These are phyloP conservation scores for Atethmia centrago DNA, from an alignment of 2,888 invertebrate species.

Conservation along the genomic window DNA sequence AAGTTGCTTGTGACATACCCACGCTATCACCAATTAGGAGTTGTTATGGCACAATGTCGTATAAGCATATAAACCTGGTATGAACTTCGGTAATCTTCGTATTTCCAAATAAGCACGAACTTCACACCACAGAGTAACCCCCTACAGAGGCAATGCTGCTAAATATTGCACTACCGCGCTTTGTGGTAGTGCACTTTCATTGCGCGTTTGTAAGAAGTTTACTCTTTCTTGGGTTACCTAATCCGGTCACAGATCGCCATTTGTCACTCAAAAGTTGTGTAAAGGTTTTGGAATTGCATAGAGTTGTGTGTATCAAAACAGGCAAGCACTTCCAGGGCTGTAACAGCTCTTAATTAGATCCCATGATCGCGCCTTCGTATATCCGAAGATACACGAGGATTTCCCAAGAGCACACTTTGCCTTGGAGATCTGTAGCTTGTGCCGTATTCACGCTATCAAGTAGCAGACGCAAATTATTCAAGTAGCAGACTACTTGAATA, in stretches of 20 bases:
- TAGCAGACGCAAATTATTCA: too few species aligned
- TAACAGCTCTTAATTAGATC: too few species aligned
- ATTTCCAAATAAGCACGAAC: not conserved
- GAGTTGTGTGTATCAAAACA: too few species aligned
- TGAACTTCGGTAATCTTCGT: too few species aligned
- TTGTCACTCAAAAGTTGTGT: not conserved
- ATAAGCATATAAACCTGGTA: not conserved
- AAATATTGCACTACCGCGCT: not conserved
- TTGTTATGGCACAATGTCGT: not conserved
- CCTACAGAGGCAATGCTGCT: not conserved
- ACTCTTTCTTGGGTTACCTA: not conserved
- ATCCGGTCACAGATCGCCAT: not conserved
- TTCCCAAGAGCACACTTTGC: too few species aligned
- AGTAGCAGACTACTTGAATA: too few species aligned
- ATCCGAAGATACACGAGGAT: too few species aligned
- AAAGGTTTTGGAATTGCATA: not conserved
- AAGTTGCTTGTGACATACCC: not conserved
- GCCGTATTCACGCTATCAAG: too few species aligned
- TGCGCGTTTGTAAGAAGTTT: not conserved
- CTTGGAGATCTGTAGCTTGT: too few species aligned
- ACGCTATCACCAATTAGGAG: not conserved
- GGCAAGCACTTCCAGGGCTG: too few species aligned
- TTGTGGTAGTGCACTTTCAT: too few species aligned
- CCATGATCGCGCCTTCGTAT: too few species aligned
- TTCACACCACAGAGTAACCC: not conserved